Conservation (phyloP, 2,888 invertebrate species). For the Hydriomena furcata region DNA sequence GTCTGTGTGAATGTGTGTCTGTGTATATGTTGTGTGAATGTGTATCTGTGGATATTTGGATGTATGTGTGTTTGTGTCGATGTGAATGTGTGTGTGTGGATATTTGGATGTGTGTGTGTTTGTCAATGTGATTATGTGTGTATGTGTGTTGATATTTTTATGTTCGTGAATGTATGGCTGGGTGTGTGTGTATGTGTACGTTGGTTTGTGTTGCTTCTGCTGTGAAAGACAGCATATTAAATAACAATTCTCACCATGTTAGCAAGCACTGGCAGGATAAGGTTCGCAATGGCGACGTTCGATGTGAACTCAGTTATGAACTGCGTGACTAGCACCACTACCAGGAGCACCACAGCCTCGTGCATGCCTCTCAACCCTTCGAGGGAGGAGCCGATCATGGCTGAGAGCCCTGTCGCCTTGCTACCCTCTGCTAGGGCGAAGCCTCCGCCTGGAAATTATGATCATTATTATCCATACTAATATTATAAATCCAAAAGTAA, state of each 20-base stretch:
- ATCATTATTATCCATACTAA: too few species aligned
- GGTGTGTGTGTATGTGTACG: not conserved
- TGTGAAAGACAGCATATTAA: not conserved
- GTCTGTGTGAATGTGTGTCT: too few species aligned
- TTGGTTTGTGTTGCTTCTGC: not conserved
- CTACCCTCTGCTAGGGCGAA: constrained; percentile 96
- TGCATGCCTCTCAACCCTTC: constrained; percentile 86
- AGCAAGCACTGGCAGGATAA: constrained; percentile 92
- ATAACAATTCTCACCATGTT: constrained; percentile 79
- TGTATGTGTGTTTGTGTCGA: too few species aligned
- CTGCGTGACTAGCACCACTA: constrained; percentile 91
- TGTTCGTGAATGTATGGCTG: too few species aligned
- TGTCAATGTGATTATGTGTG: too few species aligned
- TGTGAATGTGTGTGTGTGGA: too few species aligned
- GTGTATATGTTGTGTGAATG: too few species aligned
- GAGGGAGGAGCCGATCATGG: constrained; percentile 88
- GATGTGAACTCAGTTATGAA: constrained; percentile 94
- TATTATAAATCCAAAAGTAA: too few species aligned
- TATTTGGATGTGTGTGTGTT: too few species aligned
- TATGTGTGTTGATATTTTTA: too few species aligned
- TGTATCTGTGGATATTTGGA: too few species aligned
- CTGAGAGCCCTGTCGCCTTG: constrained; percentile 90
- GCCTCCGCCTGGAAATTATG: constrained; percentile 87
- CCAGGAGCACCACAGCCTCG: constrained; percentile 86
- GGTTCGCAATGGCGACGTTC: constrained; percentile 95